Base-by-base conservation (phyloP, 2,797 vertebrate species). In the Paedocypris micromegethes region DNA sequence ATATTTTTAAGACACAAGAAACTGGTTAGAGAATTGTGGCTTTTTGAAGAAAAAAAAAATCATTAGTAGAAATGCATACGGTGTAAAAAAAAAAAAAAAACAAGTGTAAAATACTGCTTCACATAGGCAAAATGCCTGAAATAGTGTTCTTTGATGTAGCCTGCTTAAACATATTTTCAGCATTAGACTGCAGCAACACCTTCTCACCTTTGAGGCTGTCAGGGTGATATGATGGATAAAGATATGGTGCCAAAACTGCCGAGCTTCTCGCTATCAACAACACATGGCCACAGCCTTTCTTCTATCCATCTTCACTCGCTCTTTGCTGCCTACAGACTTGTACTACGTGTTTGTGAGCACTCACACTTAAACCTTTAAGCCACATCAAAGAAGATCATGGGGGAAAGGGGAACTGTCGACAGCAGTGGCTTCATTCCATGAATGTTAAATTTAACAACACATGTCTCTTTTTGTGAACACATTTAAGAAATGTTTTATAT, bases 251-350 rank as follows among this genome's bases (percentile, higher is more conserved):
- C 71, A 71, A 68, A 60, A 63, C 38, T 39, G 57, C 47, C 23
- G 47, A 63, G 65, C 68, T 77, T 72, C 57, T 62, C 65, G 55
- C 75, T 52, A 74, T 75, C 65, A 72, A 68, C 72, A 70, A 52
- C 67, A 61, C 59, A 68, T 75, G 64, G 57, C 59, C 48, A 39
- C 40, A 67, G 40, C 2, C 59, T 54, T 57, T 67, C 40, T 54
- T 42, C 54, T 53, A 58, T 47, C 58, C 57, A 3, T 37, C 40
- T 40, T 43, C 41, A 60, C 3, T 44, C 5, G 38, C 9, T 23
- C 8, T 51, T 40, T 60, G 47, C 40, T 57, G 38, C 58, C 58
- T 44, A 38, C 50, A 54, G 44, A 48, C 46, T 55, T 37, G 6
- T 57, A 44, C 64, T 50, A 55, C 56, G 72, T 37, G 7, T 7